A percentile compares a stretch with the other conserved stretches of the same genome.
phyloP scores from a whole-genome alignment of 2,113 vertebrate genomes.

The Gambusia holbrooki region DNA sequence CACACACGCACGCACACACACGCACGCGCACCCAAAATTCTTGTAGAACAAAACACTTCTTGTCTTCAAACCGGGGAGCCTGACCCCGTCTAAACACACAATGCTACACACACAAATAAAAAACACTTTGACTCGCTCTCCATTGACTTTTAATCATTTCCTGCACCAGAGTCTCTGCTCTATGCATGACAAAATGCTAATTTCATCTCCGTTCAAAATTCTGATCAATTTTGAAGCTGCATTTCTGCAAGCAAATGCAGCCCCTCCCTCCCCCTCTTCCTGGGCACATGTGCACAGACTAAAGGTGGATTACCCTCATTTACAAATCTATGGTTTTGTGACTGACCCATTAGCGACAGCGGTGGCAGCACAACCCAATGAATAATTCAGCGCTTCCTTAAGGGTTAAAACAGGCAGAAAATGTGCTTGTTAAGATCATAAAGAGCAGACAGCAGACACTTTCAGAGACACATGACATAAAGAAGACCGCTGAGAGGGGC shows the following conservation, averaged over 20 bases:
- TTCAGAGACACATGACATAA: conserved; percentile 18
- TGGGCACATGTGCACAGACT: conserved; percentile 37
- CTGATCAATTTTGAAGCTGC: not conserved
- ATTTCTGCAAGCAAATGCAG: not conserved
- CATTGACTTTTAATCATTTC: not conserved
- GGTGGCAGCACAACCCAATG: conserved; percentile 84
- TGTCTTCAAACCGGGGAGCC: conserved; percentile 78
- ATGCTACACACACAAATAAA: conserved; percentile 38
- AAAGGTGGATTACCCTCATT: conserved; percentile 92
- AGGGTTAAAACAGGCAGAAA: conserved; percentile 75
- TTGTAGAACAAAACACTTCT: conserved; percentile 92
- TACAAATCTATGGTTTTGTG: conserved; percentile 96
- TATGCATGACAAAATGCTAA: not conserved
- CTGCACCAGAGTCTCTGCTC: not conserved
- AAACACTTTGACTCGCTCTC: not conserved
- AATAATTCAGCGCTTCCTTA: conserved; percentile 87
- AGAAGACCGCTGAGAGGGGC: not conserved
- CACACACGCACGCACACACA: conserved; percentile 24
- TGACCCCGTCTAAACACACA: conserved; percentile 48
- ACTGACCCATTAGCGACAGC: conserved; percentile 84
- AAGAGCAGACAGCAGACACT: conserved; percentile 38
- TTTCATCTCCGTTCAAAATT: not conserved
- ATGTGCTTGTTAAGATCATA: conserved; percentile 56
- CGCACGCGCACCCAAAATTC: conserved; percentile 76
- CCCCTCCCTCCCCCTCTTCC: not conserved